Evolutionary conservation across 1,140 invertebrate species (phyloP).

Genomic region (Meloidogyne floridensis): DNA sequence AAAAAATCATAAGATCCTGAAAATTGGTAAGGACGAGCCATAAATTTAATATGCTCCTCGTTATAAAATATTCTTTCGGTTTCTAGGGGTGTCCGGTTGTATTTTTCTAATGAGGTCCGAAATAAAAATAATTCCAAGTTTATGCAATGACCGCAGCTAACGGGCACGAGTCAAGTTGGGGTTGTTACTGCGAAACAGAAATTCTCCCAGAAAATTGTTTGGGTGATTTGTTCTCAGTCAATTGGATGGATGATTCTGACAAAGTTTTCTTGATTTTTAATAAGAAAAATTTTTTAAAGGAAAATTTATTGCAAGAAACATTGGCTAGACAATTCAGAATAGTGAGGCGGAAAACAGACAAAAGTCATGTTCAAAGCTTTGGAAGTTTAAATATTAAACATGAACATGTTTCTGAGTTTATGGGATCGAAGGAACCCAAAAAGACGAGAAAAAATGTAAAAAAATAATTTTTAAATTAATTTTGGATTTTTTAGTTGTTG

Average conservation of each 20-base stretch:
- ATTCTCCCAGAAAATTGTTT: constrained; percentile 52
- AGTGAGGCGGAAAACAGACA: constrained; percentile 72
- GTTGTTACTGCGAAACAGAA: constrained; percentile 63
- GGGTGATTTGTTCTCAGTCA: constrained; percentile 69
- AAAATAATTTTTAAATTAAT: constrained; percentile 8
- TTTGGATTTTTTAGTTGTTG: too few species aligned
- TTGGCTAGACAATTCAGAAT: constrained; percentile 71
- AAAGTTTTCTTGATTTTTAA: constrained; percentile 63
- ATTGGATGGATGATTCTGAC: constrained; percentile 75
- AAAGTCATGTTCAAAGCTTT: constrained; percentile 72
- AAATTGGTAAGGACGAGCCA: too few species aligned
- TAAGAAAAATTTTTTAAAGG: constrained; percentile 63
- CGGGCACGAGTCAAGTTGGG: constrained; percentile 67
- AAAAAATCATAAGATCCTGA: too few species aligned
- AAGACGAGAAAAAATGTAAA: constrained; percentile 11
- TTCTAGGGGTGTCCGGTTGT: too few species aligned
- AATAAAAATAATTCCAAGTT: constrained; percentile 52
- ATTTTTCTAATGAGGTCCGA: too few species aligned
- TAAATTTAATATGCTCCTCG: too few species aligned
- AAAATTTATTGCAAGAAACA: constrained; percentile 70
- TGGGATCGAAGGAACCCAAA: constrained; percentile 50
- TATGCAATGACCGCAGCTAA: constrained; percentile 76
- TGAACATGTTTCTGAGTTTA: constrained; percentile 63
- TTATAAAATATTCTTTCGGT: too few species aligned
- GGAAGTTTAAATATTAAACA: constrained; percentile 68